A percentile compares a stretch with the other conserved stretches of the same genome.
phyloP scores from a whole-genome alignment of 2,113 vertebrate genomes.

The Clarias batrachus region DNA sequence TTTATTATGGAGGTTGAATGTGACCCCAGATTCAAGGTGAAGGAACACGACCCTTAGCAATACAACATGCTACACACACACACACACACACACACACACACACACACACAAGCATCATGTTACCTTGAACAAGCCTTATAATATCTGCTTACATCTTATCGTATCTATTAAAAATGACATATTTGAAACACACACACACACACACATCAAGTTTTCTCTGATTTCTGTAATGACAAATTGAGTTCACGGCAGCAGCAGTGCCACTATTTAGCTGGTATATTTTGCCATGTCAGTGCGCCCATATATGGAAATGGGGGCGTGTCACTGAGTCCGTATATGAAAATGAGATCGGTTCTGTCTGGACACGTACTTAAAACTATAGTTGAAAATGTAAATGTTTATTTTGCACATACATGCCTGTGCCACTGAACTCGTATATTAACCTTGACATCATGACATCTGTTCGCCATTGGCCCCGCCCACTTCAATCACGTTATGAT shows the following conservation, averaged over 20 bases:
- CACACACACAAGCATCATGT: not conserved
- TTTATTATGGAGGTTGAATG: constrained; percentile 64
- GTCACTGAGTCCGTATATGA: not conserved
- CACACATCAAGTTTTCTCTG: not conserved
- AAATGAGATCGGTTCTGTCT: not conserved
- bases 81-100: constrained; percentile 14
- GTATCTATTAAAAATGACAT: not conserved
- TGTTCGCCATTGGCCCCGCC: too few species aligned
- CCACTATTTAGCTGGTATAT: not conserved
- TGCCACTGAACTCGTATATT: not conserved
- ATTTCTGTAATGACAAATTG: constrained; percentile 29
- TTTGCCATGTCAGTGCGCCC: not conserved
- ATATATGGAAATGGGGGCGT: not conserved
- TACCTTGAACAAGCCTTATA: not conserved
- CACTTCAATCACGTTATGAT: too few species aligned
- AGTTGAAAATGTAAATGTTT: not conserved
- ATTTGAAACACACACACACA: constrained; percentile 2
- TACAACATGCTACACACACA: constrained; percentile 17
- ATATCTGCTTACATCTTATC: constrained; percentile 8
- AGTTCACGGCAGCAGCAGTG: not conserved
- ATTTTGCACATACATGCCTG: not conserved
- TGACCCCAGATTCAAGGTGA: constrained; percentile 72
- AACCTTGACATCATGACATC: too few species aligned
- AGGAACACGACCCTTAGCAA: constrained; percentile 53
- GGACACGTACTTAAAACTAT: not conserved